phyloP scores from a whole-genome alignment of 2,113 vertebrate species.

The Cyprinodon brontotheroides region DNA sequence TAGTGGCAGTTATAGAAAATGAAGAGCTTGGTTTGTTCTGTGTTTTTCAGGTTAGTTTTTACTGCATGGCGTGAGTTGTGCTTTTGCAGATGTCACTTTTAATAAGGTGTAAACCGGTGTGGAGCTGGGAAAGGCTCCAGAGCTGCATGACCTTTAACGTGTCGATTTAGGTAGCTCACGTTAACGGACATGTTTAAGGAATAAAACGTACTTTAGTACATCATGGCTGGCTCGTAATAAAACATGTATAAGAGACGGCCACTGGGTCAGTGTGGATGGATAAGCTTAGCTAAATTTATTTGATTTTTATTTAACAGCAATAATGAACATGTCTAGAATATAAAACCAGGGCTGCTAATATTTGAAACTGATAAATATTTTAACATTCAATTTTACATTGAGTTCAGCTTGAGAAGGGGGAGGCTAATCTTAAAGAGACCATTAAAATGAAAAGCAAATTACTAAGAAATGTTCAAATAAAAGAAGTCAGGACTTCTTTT shows the following conservation, averaged over 20 bases:
- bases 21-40: constrained; percentile 23
- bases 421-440: not conserved
- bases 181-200: constrained; percentile 12
- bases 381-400: constrained; percentile 6
- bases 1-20: constrained; percentile 26
- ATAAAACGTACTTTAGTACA: not conserved
- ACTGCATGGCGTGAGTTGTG: constrained; percentile 1
- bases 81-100: constrained; percentile 41
- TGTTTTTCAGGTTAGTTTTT: constrained; percentile 44
- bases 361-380: constrained; percentile 23
- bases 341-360: constrained; percentile 12
- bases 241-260: constrained; percentile 16
- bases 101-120: constrained; percentile 16
- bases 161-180: constrained; percentile 19
- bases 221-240: constrained; percentile 13
- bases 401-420: not conserved
- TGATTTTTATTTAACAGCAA: not conserved
- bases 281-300: not conserved
- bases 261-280: constrained; percentile 2
- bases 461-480: too few relatives aligned
- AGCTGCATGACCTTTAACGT: constrained; percentile 47
- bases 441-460: not conserved
- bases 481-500: not conserved
- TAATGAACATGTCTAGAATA: constrained; percentile 9
- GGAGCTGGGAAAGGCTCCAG: constrained; percentile 22